Percentiles rank a stretch among this genome's conserved stretches.
phyloP scores from a whole-genome alignment of 2,888 invertebrate genomes.

The Rhimphoctona megacephalus region DNA sequence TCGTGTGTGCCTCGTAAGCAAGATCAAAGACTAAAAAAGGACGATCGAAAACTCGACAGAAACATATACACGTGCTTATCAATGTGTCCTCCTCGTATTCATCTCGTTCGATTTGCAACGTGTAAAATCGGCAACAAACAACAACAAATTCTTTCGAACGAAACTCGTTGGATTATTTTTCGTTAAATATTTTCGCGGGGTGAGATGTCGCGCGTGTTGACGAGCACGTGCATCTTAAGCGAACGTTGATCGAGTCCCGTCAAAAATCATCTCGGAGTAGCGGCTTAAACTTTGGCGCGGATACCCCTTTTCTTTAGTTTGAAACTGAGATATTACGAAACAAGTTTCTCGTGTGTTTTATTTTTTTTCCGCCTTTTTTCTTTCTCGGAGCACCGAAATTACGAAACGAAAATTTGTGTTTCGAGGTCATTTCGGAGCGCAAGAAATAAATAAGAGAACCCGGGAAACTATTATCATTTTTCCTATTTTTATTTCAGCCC shows the following conservation, averaged over 20 bases:
- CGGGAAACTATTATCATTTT: constrained; percentile 3
- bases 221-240: constrained; percentile 35
- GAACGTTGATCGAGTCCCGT: neutral
- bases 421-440: neutral
- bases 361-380: neutral
- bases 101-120: neutral
- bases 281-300: constrained; percentile 19
- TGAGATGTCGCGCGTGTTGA: constrained; percentile 27
- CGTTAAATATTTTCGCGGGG: constrained; percentile 4
- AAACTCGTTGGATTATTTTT: neutral
- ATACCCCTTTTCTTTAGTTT: neutral
- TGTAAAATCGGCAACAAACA: neutral
- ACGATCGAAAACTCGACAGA: neutral
- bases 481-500: neutral
- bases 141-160: neutral
- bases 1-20: neutral
- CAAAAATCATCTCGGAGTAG: constrained; percentile 22
- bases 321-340: neutral
- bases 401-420: neutral
- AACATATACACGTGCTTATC: constrained; percentile 20
- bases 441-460: neutral
- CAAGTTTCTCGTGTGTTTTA: neutral
- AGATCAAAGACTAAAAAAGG: neutral
- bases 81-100: neutral
- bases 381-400: neutral